phyloP scores from a whole-genome alignment of 2,888 invertebrate genomes.

The Zeuzera pyrina region DNA sequence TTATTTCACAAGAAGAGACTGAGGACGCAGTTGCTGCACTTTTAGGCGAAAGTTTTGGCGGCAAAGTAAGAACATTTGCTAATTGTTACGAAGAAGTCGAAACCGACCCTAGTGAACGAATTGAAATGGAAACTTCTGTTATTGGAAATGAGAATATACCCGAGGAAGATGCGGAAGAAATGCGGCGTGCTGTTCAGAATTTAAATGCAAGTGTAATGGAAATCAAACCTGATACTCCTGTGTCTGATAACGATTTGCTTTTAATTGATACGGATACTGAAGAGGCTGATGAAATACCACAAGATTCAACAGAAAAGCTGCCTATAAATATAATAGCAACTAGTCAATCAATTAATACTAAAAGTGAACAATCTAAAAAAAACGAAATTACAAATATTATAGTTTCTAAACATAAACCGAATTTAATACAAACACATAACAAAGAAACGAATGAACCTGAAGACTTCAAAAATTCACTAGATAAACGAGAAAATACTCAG shows the following conservation, averaged over 20 bases:
- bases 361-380: conserved; percentile 38
- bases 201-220: conserved; percentile 80
- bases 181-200: conserved; percentile 88
- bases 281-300: conserved; percentile 75
- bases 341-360: conserved; percentile 31
- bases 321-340: conserved; percentile 52
- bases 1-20: conserved; percentile 93
- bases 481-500: conserved; percentile 43
- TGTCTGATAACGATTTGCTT: conserved; percentile 86
- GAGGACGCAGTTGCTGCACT: conserved; percentile 93
- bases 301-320: conserved; percentile 52
- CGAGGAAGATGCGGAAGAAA: conserved; percentile 86
- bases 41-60: conserved; percentile 88
- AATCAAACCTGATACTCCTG: conserved; percentile 87
- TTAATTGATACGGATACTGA: conserved; percentile 91
- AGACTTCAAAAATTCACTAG: conserved; percentile 36
- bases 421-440: conserved; percentile 28
- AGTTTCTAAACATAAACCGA: conserved; percentile 58
- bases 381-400: conserved; percentile 43
- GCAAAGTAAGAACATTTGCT: conserved; percentile 68
- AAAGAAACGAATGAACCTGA: conserved; percentile 39
- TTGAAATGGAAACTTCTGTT: conserved; percentile 56
- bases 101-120: conserved; percentile 44
- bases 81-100: conserved; percentile 70
- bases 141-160: conserved; percentile 71